phyloP scores from a whole-genome alignment of 1,140 invertebrate genomes.

The Sminthurinus signatus region DNA sequence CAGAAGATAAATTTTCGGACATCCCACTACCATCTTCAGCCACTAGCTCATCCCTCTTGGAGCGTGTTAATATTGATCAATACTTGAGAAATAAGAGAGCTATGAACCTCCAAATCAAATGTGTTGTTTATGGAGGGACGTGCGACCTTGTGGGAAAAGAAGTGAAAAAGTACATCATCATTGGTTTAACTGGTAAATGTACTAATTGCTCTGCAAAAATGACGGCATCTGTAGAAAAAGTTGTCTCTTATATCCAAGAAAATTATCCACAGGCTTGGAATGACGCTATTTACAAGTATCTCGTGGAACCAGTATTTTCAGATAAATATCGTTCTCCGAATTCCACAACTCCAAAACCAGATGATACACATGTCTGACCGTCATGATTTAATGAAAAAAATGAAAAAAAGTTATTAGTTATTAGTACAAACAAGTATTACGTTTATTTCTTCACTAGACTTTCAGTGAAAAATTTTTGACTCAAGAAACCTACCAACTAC shows the following conservation, averaged over 20 bases:
- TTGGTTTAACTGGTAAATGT: constrained; percentile 1
- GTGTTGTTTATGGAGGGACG: constrained; percentile 12
- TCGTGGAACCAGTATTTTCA: background rate
- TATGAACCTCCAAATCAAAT: constrained; percentile 13
- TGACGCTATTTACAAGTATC: constrained; percentile 12
- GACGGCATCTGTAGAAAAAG: background rate
- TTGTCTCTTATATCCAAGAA: background rate
- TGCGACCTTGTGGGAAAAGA: constrained; percentile 9
- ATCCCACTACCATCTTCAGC: background rate
- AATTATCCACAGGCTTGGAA: constrained; percentile 11
- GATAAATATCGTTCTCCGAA: too few species aligned
- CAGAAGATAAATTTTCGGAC: background rate
- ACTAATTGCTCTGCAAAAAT: background rate
- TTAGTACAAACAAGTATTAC: too few species aligned
- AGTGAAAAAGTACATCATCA: background rate
- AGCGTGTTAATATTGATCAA: background rate
- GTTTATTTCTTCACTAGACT: too few species aligned
- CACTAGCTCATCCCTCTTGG: constrained; percentile 2
- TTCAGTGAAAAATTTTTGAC: too few species aligned
- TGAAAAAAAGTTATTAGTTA: too few species aligned
- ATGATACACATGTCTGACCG: too few species aligned
- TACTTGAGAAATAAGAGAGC: constrained; percentile 10
- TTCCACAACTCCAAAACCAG: too few species aligned
- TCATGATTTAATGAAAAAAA: too few species aligned
- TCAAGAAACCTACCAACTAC: too few species aligned